Conservation (phyloP, 2,888 invertebrate genomes). For the Nyleta sp. region DNA sequence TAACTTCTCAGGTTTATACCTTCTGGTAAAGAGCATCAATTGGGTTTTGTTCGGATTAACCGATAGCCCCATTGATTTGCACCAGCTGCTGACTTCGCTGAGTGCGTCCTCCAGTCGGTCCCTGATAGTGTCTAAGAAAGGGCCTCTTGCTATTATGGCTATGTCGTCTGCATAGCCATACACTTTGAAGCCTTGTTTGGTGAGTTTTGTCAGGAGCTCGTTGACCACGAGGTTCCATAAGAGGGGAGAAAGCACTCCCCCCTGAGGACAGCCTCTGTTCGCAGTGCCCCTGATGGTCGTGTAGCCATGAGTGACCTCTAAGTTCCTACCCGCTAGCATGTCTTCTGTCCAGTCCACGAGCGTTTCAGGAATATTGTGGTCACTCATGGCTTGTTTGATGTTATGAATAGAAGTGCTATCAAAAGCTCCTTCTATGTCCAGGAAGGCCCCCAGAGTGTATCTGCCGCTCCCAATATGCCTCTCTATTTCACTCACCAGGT, state of each 20-base stretch:
- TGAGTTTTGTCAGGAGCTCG: background rate
- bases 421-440: background rate
- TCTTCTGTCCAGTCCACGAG: background rate
- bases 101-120: background rate
- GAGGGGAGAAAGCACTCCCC: background rate
- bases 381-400: background rate
- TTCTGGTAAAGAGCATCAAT: background rate
- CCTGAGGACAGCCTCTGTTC: background rate
- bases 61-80: background rate
- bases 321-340: background rate
- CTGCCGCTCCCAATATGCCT: background rate
- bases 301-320: background rate
- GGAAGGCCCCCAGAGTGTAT: background rate
- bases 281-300: background rate
- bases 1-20: background rate
- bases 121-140: background rate
- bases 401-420: background rate
- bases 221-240: background rate
- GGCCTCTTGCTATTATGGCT: background rate
- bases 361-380: background rate
- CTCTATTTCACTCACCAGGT: conserved; percentile 1
- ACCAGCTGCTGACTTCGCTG: background rate
- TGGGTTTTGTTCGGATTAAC: background rate
- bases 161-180: background rate
- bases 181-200: background rate